phyloP scores from a whole-genome alignment of 2,113 vertebrate genomes.

The Corynorhinus townsendii region DNA sequence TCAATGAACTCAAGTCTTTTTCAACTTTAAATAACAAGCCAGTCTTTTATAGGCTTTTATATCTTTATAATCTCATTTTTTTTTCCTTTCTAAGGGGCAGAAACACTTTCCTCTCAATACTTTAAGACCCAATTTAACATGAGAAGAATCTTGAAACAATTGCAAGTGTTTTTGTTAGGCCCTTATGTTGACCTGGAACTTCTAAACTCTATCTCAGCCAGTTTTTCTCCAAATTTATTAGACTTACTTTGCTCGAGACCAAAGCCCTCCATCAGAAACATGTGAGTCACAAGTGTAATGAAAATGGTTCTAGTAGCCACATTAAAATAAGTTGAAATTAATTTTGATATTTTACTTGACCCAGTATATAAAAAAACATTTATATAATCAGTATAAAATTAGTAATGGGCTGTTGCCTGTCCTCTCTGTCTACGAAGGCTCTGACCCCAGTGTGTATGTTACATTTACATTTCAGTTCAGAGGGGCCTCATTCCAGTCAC shows the following conservation, averaged over 20 bases:
- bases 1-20: neutral
- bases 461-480: neutral
- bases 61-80: neutral
- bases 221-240: neutral
- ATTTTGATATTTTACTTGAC: conserved; percentile 5
- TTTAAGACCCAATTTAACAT: neutral
- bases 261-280: neutral
- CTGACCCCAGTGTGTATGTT: neutral
- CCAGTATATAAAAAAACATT: neutral
- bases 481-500: neutral
- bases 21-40: neutral
- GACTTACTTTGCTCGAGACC: neutral
- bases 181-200: neutral
- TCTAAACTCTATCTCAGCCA: neutral
- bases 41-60: neutral
- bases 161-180: neutral
- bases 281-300: neutral
- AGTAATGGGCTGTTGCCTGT: neutral
- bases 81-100: neutral
- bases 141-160: neutral
- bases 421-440: neutral
- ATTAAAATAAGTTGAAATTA: neutral
- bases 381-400: neutral
- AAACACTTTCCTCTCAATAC: neutral
- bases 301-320: neutral